Percentiles rank a stretch among this genome's conserved stretches.
Evolutionary conservation across 2,113 vertebrate species (phyloP).

Genomic region (Echinops telfairi): DNA sequence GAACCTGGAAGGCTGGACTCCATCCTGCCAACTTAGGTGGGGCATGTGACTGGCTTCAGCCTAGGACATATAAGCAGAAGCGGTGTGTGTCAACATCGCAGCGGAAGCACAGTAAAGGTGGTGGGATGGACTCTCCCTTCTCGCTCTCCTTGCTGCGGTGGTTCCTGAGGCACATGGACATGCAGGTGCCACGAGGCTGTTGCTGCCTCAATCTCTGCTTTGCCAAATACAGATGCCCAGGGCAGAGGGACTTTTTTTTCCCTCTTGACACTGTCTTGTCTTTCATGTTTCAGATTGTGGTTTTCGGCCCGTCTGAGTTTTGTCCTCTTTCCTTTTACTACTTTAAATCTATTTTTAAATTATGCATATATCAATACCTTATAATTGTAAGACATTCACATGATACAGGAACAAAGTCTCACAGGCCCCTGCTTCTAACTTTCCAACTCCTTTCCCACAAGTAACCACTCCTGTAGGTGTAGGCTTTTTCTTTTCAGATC

Average conservation of each 20-base stretch:
- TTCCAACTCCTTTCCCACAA: background rate
- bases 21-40: no score
- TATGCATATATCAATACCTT: background rate
- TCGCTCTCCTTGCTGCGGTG: background rate
- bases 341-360: slow-evolving; percentile 19
- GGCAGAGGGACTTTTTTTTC: background rate
- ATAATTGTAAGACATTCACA: slow-evolving; percentile 21
- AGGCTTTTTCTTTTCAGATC: background rate
- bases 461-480: background rate
- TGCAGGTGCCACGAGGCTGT: background rate
- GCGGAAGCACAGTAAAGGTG: background rate
- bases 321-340: background rate
- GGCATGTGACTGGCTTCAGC: background rate
- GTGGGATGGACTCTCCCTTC: background rate
- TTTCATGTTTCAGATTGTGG: background rate
- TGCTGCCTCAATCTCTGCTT: background rate
- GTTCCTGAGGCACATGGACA: background rate
- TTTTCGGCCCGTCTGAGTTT: background rate
- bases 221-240: no score
- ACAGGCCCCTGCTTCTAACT: background rate
- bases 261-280: background rate
- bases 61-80: background rate
- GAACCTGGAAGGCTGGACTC: background rate
- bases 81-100: background rate
- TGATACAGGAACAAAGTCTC: background rate